phyloP scores from a whole-genome alignment of 2,888 invertebrate genomes.

The Macrosoma leucophasiata region DNA sequence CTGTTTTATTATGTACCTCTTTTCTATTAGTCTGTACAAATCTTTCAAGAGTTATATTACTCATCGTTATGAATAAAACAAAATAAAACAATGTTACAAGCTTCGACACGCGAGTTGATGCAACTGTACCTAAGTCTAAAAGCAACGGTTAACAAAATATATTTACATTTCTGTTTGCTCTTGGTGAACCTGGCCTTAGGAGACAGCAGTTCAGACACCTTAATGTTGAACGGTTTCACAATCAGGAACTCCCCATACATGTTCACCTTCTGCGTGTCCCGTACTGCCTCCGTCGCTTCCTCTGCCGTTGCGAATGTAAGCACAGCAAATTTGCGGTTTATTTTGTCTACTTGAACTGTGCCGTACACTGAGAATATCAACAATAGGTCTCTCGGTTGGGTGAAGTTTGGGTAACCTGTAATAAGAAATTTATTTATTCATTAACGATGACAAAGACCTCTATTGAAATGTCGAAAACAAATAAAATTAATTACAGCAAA shows the following conservation, averaged over 20 bases:
- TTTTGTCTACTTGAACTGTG: slow-evolving; percentile 32
- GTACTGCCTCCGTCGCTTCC: slow-evolving; percentile 33
- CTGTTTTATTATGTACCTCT: no score
- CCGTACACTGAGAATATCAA: slow-evolving; percentile 42
- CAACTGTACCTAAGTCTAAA: no score
- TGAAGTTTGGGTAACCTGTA: slow-evolving; percentile 50
- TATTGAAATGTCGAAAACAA: no score
- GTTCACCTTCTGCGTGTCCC: slow-evolving; percentile 30
- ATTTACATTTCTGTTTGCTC: slow-evolving; percentile 38
- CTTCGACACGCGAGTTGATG: no score
- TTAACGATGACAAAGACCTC: no score
- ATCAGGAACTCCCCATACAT: slow-evolving; percentile 47
- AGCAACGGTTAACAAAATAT: no score
- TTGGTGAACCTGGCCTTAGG: slow-evolving; percentile 32
- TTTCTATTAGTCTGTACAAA: no score
- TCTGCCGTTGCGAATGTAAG: slow-evolving; percentile 29
- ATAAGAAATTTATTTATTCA: slow-evolving; percentile 5
- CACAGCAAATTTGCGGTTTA: slow-evolving; percentile 30
- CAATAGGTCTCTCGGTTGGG: slow-evolving; percentile 41
- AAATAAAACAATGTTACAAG: no score
- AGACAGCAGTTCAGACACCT: no score
- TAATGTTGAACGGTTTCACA: slow-evolving; percentile 32
- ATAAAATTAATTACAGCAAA: no score
- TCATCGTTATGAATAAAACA: no score
- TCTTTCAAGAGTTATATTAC: no score